phyloP scores from a whole-genome alignment of 2,113 vertebrate species.

The Caranx ignobilis region DNA sequence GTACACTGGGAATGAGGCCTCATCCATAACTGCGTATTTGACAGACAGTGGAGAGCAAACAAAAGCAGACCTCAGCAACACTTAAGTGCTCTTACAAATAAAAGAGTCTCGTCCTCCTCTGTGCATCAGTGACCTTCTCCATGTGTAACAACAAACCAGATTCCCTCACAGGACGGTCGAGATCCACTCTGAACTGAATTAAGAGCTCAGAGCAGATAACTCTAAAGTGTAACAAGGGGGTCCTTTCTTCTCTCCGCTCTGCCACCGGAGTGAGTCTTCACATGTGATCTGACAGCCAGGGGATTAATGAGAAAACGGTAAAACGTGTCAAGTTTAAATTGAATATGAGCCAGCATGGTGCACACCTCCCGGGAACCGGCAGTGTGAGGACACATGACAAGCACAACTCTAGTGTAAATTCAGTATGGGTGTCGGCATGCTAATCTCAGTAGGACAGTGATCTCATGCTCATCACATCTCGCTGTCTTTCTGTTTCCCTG shows the following conservation, averaged over 20 bases:
- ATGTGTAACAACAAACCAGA: background rate
- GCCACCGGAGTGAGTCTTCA: background rate
- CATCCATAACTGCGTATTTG: background rate
- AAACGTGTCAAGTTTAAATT: conserved; percentile 43
- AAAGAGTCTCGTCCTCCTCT: background rate
- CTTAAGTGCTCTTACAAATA: background rate
- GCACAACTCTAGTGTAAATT: conserved; percentile 16
- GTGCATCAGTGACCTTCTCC: background rate
- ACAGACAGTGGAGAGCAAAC: background rate
- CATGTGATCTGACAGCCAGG: conserved; percentile 9
- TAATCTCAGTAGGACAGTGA: conserved; percentile 32
- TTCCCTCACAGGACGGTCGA: fast-evolving
- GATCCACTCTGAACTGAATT: conserved; percentile 11
- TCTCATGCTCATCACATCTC: conserved; percentile 29
- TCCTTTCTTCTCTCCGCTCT: background rate
- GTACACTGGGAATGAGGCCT: too few species aligned
- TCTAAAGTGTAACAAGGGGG: background rate
- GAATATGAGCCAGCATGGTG: conserved; percentile 11
- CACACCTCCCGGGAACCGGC: conserved; percentile 16
- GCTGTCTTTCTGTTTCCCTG: conserved; percentile 7
- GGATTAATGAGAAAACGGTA: conserved; percentile 46
- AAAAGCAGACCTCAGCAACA: background rate
- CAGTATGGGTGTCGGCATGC: conserved; percentile 31
- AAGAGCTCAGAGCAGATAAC: conserved; percentile 28
- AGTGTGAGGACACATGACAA: conserved; percentile 12